phyloP scores from a whole-genome alignment of 2,888 invertebrate genomes.

The Malacosoma neustria region DNA sequence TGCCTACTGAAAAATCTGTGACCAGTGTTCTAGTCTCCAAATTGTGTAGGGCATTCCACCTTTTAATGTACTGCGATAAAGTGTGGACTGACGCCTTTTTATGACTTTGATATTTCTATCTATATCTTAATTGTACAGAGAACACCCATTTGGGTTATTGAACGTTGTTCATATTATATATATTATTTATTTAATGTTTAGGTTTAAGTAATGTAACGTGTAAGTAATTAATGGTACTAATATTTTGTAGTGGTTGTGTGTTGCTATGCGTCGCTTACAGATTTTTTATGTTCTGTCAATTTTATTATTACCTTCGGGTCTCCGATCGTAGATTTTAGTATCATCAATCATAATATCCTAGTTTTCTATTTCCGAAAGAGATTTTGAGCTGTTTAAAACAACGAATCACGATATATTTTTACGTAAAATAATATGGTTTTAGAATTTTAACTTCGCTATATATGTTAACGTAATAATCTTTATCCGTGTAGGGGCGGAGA shows the following conservation, averaged over 20 bases:
- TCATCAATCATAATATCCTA: no score
- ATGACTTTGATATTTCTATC: constrained; percentile 31
- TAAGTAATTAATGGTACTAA: constrained; percentile 49
- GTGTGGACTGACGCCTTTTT: constrained; percentile 13
- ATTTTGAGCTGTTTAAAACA: no score
- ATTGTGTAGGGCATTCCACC: constrained; percentile 33
- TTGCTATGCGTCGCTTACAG: constrained; percentile 22
- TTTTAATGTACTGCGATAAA: constrained; percentile 19
- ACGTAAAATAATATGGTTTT: no score
- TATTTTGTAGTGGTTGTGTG: constrained; percentile 26
- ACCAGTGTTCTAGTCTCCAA: constrained; percentile 66
- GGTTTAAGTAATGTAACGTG: constrained; percentile 28
- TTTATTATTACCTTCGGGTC: constrained; percentile 6
- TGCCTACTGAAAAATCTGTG: constrained; percentile 59
- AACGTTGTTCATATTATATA: constrained; percentile 33
- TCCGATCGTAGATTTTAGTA: not conserved
- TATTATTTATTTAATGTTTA: constrained; percentile 29
- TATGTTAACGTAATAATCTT: no score
- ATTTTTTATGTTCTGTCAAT: constrained; percentile 19
- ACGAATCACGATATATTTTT: no score
- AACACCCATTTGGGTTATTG: constrained; percentile 26
- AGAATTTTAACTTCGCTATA: no score
- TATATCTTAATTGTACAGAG: no score
- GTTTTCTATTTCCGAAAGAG: no score
- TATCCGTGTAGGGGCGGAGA: no score